Conservation (phyloP, 2,888 invertebrate genomes). For the Ormyrus labotus region DNA sequence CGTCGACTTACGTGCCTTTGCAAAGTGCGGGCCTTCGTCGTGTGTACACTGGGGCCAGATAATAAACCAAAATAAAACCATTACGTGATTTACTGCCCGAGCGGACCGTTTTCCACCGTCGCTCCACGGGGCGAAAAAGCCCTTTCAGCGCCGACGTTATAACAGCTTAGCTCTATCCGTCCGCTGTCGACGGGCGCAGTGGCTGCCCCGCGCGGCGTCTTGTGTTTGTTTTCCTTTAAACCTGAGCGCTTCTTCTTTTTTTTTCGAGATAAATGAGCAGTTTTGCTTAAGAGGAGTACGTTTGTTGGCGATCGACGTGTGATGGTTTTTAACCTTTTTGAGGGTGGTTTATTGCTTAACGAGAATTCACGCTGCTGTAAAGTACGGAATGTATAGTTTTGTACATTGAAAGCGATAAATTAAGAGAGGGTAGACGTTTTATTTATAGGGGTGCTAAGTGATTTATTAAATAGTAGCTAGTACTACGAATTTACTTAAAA, state of each 20-base stretch:
- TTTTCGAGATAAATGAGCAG: too few species aligned
- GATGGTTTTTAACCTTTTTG: too few species aligned
- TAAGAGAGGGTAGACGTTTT: too few species aligned
- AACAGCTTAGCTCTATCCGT: neutral
- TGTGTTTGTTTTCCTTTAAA: neutral
- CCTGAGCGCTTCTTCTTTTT: neutral
- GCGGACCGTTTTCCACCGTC: constrained; percentile 40
- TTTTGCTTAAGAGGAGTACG: too few species aligned
- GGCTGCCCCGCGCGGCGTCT: neutral
- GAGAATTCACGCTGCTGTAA: too few species aligned
- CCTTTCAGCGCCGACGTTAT: neutral
- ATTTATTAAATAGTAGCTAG: too few species aligned
- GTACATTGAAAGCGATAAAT: too few species aligned
- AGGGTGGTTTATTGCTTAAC: too few species aligned
- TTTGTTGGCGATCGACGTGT: too few species aligned
- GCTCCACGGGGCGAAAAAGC: constrained; percentile 10
- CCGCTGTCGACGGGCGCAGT: neutral
- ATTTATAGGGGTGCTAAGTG: too few species aligned
- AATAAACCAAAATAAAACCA: constrained; percentile 70
- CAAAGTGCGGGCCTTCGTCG: neutral
- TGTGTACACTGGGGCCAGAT: constrained; percentile 51
- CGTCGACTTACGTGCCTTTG: constrained; percentile 30
- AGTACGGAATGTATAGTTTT: too few species aligned
- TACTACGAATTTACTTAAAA: too few species aligned
- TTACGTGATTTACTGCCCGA: constrained; percentile 64